Evolutionary conservation across 2,797 vertebrate genomes (phyloP).

Genomic region (Sphenopsis melanotis): DNA sequence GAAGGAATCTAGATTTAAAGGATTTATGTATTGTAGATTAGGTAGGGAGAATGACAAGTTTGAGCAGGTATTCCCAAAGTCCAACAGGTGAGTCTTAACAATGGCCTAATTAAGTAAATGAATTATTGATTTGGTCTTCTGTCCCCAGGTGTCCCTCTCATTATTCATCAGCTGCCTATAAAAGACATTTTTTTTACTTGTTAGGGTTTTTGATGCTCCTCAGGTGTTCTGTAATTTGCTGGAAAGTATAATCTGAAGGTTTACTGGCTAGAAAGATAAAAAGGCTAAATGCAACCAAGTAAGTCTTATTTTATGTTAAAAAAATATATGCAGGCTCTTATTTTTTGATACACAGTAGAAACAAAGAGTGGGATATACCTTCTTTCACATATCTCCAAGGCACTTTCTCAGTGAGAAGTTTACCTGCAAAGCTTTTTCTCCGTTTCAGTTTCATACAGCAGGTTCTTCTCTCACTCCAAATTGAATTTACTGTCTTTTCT

Average conservation of each 20-base stretch:
- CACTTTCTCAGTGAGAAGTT: background rate
- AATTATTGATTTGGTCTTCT: background rate
- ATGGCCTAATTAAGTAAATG: background rate
- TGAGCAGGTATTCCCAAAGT: background rate
- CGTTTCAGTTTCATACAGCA: background rate
- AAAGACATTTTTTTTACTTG: background rate
- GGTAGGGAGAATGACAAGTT: background rate
- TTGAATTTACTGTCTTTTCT: background rate
- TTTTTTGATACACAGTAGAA: background rate
- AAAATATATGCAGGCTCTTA: background rate
- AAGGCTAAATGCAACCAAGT: background rate
- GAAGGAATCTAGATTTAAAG: background rate
- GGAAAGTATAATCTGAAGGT: fast-evolving
- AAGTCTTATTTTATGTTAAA: background rate
- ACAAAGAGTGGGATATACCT: background rate
- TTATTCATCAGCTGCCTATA: background rate
- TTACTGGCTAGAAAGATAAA: background rate
- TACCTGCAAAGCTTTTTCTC: background rate
- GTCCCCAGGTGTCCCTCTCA: background rate
- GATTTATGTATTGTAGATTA: background rate
- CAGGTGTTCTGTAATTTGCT: background rate
- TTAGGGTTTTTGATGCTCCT: background rate
- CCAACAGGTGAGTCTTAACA: background rate
- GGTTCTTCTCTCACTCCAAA: background rate
- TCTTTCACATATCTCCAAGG: background rate